phyloP scores from a whole-genome alignment of 2,797 vertebrate species.

The Anolis apletophallus region DNA sequence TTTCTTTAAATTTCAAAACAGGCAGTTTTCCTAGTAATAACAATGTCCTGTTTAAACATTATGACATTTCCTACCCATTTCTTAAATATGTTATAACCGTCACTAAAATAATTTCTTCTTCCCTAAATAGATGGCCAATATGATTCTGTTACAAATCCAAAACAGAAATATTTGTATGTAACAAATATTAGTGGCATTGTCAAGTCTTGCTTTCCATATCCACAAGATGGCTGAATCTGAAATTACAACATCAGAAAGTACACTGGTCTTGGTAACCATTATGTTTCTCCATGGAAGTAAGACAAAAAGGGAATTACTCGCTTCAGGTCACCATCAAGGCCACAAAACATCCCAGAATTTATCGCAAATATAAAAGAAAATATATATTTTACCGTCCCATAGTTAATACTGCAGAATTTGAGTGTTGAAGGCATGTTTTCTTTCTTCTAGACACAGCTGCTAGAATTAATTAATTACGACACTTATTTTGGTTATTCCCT shows the following conservation, averaged over 20 bases:
- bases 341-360: background rate
- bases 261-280: conserved; percentile 13
- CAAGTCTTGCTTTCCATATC: conserved; percentile 16
- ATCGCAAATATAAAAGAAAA: background rate
- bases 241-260: conserved; percentile 3
- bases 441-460: background rate
- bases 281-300: background rate
- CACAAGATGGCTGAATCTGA: conserved; percentile 20
- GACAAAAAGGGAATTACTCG: background rate
- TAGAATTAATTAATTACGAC: background rate
- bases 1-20: conserved; percentile 45
- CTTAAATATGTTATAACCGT: conserved; percentile 34
- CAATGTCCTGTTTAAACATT: conserved; percentile 47
- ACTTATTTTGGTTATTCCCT: background rate
- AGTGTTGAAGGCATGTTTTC: background rate
- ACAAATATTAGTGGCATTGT: background rate
- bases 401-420: background rate
- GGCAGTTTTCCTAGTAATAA: conserved; percentile 40
- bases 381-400: background rate
- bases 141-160: conserved; percentile 28
- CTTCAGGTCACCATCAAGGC: background rate
- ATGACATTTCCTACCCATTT: conserved; percentile 27
- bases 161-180: background rate
- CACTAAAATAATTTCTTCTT: conserved; percentile 43
- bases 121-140: conserved; percentile 38